Evolutionary conservation across 2,797 vertebrate species (phyloP), one percentile per base, ranked within the genome.

Genomic region (Monodelphis domestica): DNA sequence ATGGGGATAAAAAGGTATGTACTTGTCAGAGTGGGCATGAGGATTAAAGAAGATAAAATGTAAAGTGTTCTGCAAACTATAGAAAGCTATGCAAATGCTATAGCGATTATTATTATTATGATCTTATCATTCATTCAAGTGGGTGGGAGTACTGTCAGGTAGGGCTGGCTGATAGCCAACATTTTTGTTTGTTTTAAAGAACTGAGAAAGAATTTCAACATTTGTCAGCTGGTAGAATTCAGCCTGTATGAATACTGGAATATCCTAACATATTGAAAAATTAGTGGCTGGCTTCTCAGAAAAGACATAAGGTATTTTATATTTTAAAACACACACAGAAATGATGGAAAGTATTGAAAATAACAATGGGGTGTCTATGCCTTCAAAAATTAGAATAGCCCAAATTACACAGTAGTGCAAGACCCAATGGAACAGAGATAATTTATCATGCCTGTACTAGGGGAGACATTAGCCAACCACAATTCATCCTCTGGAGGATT

Each of bases 391-490:
- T 95, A 95, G 93, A 96, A 96, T 91, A 94, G 92, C 54, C 89
- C 95, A 96, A 96, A 95, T 94, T 95, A 91, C 91, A 96, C 92
- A 96, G 92, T 26, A 89, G 95, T 95, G 94, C 57, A 93, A 29
- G 91, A 94, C 59, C 84, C 54, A 91, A 84, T 53, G 92, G 93
- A 95, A 89, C 14, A 2, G 84, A 84, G 92, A 95, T 96, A 95
- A 97, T 97, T 97, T 97, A 97, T 91, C 57, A n/a, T 97, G 91
- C 96, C 96, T 94, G 84, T 91, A 90, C 91, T 95, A 38, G 92
- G 88, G 89, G 93, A 94, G 45, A 95, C 52, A 84, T 96, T 96
- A 95, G 91, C 89, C 59, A 93, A 95, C 94, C 5, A 96, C 95
- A 53, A 10, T 92, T 94, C 87, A 95, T 0, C 3, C 92, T 93